phyloP scores from a whole-genome alignment of 2,888 invertebrate species.

The Cephus sareptanus region DNA sequence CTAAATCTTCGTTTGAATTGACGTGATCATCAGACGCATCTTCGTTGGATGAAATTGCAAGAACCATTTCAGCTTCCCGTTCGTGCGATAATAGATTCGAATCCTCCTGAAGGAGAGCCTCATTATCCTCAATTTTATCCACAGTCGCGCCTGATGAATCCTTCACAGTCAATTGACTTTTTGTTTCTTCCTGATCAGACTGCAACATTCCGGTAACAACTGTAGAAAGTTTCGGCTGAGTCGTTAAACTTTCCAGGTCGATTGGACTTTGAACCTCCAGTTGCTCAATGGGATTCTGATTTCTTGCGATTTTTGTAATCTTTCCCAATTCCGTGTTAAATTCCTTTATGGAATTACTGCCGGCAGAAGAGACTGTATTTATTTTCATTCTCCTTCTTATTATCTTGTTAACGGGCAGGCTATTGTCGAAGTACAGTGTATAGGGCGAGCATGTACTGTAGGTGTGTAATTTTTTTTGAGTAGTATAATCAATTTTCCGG shows the following conservation, averaged over 20 bases:
- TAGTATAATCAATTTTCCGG: conserved; percentile 1
- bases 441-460: background rate
- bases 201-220: background rate
- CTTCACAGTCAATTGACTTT: background rate
- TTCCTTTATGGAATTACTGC: background rate
- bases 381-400: background rate
- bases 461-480: conserved; percentile 25
- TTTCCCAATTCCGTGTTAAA: background rate
- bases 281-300: background rate
- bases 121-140: background rate
- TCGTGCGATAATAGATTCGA: background rate
- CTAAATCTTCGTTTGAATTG: background rate
- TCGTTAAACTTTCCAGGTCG: background rate
- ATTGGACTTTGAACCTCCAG: background rate
- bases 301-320: background rate
- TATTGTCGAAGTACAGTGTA: background rate
- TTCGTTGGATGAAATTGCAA: background rate
- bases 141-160: background rate
- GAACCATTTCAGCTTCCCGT: background rate
- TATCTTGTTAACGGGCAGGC: background rate
- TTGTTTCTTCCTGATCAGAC: background rate
- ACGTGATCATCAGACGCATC: background rate
- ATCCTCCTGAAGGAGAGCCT: background rate
- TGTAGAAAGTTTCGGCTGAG: background rate
- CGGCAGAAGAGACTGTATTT: background rate